Evolutionary conservation across 1,140 invertebrate genomes (phyloP).

Genomic region (Drosophila repletoides): DNA sequence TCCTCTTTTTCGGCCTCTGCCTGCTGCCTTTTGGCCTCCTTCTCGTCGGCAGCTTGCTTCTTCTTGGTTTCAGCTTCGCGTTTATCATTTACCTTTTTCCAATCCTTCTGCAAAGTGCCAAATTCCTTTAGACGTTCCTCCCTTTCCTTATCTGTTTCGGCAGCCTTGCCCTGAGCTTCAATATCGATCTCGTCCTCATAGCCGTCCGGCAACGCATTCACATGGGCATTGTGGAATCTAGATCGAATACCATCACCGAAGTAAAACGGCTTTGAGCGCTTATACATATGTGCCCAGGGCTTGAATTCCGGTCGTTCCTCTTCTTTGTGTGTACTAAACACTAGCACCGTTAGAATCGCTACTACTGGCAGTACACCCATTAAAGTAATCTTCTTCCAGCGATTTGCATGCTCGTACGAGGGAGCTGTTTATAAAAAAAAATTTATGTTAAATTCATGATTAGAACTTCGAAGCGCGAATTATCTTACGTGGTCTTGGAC

Average conservation of each 20-base stretch:
- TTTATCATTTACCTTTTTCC: slow-evolving; percentile 25
- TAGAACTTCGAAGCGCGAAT: too few relatives aligned
- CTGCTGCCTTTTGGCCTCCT: slow-evolving; percentile 12
- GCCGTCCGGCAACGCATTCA: slow-evolving; percentile 90
- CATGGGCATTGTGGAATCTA: slow-evolving; percentile 89
- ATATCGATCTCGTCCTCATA: slow-evolving; percentile 85
- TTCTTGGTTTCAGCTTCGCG: slow-evolving; percentile 23
- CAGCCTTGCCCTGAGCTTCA: not conserved
- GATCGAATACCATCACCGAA: slow-evolving; percentile 92
- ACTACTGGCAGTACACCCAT: slow-evolving; percentile 34
- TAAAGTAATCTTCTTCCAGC: slow-evolving; percentile 34
- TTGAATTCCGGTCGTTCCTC: slow-evolving; percentile 84
- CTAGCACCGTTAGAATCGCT: slow-evolving; percentile 26
- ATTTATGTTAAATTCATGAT: too few relatives aligned
- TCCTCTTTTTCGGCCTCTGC: slow-evolving; percentile 13
- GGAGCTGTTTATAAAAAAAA: not conserved
- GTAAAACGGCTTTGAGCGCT: slow-evolving; percentile 88
- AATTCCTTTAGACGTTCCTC: slow-evolving; percentile 30
- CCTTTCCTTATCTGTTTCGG: slow-evolving; percentile 33
- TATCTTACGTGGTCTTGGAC: not conserved
- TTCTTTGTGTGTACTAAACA: slow-evolving; percentile 60
- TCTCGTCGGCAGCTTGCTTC: not conserved
- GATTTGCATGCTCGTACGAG: not conserved
- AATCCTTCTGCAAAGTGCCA: slow-evolving; percentile 16
- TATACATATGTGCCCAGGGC: slow-evolving; percentile 87